Evolutionary conservation across 2,888 invertebrate genomes (phyloP).

Genomic region (Elaeidobius kamerunicus): DNA sequence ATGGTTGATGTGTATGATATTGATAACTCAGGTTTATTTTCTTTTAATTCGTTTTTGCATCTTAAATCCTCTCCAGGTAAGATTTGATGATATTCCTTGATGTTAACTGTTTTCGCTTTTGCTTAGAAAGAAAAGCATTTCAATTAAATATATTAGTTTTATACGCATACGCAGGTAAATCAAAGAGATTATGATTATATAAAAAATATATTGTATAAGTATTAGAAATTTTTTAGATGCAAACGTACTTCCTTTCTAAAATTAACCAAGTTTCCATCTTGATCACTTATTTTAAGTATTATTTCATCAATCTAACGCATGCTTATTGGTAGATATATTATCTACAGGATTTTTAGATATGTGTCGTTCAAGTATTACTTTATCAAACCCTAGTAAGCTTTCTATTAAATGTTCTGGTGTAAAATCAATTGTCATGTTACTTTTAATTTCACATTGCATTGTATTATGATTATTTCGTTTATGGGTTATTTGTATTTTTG

Average conservation of each 20-base stretch:
- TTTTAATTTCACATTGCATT: too few relatives aligned
- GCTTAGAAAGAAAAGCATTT: background rate
- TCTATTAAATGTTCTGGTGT: too few relatives aligned
- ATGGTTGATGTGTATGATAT: constrained; percentile 9
- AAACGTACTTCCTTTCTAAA: background rate
- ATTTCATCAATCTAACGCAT: constrained; percentile 5
- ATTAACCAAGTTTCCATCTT: background rate
- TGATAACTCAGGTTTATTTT: background rate
- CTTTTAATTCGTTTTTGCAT: background rate
- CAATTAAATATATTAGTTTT: background rate
- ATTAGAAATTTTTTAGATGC: constrained; percentile 1
- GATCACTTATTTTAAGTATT: constrained; percentile 1
- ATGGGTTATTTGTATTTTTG: too few relatives aligned
- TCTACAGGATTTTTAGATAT: too few relatives aligned
- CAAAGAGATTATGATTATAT: background rate
- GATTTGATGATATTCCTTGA: background rate
- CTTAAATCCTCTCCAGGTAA: constrained; percentile 2
- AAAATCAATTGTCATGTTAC: too few relatives aligned
- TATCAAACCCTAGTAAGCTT: too few relatives aligned
- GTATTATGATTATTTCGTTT: too few relatives aligned
- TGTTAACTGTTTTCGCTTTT: background rate
- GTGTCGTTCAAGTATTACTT: too few relatives aligned
- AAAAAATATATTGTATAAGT: background rate
- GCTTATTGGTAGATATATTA: background rate
- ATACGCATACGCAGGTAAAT: background rate